Base-by-base conservation (phyloP, 2,888 invertebrate species). In the Phymatocera aterrima region DNA sequence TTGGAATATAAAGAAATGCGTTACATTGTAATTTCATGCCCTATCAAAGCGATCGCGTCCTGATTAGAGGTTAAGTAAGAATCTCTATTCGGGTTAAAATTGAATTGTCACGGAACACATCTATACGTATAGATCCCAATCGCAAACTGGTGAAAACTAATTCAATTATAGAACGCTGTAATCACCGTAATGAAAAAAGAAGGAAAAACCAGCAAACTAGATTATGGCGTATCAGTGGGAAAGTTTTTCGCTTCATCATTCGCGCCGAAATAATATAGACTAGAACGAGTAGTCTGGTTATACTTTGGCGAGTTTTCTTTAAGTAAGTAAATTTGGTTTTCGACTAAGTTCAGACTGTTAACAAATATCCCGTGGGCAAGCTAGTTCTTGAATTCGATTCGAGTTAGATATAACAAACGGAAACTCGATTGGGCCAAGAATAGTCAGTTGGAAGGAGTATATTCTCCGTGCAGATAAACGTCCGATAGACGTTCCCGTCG, bases 1-100 rank as follows among this genome's bases (percentile, higher is more conserved):
- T 75, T 43, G 78, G 82, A 81, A 81, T 79, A 83, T 82, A 82
- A 83, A 81, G 84, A 83, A 84, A 86, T 86, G 87, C 75, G 87
- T 88, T 87, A 88, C 88, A 89, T 89, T 84, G 88, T 85, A 86
- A 88, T 89, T 89, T 88, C 86, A 88, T 85, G 86, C 85, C 82
- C 83, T 85, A 87, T 89, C 87, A 87, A 79, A 79, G 83, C 80
- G 83, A 80, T 82, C 81, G 82, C 81, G 77, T 78, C 74, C 81
- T 80, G 79, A 81, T 82, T 60, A 75, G 75, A 60, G 24, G 18
- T 28, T 28, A 24, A 60, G 24, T 21, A 28, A 60, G 51, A 75
- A 75, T 57, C 60, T 57, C 18, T 43, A 12, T 37, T 12, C 5
- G 57, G 40, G 24, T 40, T n/a, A 57, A n/a, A 24, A 75, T 75